Evolutionary conservation across 2,113 vertebrate species (phyloP).

Genomic region (Chamaetylas fuelleborni): DNA sequence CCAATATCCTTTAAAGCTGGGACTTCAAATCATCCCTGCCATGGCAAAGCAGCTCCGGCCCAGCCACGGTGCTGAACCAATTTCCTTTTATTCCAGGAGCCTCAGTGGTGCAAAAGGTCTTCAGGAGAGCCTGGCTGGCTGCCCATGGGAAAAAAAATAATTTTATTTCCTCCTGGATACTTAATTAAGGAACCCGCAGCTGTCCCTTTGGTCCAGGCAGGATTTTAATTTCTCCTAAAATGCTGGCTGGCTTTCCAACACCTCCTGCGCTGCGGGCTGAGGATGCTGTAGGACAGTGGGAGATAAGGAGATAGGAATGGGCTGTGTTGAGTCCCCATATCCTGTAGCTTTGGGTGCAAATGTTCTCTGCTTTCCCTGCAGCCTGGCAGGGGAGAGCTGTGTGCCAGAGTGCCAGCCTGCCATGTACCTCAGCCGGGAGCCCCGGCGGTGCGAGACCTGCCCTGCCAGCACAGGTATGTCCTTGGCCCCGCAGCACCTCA

Average conservation of each 20-base stretch:
- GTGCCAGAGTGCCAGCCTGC: constrained; percentile 81
- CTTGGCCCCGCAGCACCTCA: accelerated
- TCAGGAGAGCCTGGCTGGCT: constrained; percentile 11
- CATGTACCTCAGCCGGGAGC: constrained; percentile 84
- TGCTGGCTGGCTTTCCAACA: neutral
- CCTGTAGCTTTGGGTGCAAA: neutral
- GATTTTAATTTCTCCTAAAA: constrained; percentile 11
- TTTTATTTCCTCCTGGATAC: constrained; percentile 10
- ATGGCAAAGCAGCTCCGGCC: neutral
- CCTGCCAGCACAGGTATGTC: constrained; percentile 79
- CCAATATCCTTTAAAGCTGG: constrained; percentile 50
- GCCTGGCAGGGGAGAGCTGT: constrained; percentile 86
- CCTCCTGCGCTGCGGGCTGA: accelerated
- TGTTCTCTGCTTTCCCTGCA: constrained; percentile 30
- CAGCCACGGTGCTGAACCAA: neutral
- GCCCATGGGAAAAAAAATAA: neutral
- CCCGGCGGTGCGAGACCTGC: constrained; percentile 81
- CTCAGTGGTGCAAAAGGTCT: neutral
- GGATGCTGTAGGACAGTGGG: neutral
- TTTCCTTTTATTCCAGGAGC: constrained; percentile 20
- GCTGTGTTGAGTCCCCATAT: neutral
- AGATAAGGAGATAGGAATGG: neutral
- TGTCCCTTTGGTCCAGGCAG: neutral
- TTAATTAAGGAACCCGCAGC: constrained; percentile 6
- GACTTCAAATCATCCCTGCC: constrained; percentile 61